Conservation (phyloP, 37 sponge, comb jelly and placozoan species). For the Halisarca cf. caerulea region DNA sequence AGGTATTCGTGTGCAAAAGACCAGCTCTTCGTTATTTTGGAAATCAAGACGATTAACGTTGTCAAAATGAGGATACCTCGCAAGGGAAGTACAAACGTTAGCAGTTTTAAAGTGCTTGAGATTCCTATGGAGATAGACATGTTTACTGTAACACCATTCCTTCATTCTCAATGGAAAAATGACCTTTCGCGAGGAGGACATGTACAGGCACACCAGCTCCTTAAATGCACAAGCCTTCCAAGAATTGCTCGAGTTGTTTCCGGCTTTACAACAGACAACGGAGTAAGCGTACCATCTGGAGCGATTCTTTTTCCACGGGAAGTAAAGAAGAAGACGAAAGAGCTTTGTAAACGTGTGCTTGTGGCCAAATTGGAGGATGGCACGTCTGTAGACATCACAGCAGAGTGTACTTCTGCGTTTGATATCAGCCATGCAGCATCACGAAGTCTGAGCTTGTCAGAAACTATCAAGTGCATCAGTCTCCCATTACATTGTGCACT, state of each 20-base stretch:
- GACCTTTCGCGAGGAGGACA: neutral
- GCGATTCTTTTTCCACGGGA: conserved; percentile 9
- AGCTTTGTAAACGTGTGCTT: neutral
- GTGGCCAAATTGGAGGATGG: neutral
- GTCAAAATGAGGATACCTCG: neutral
- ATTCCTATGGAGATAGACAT: neutral
- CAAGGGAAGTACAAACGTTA: no score
- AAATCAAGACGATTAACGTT: neutral
- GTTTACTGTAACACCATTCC: neutral
- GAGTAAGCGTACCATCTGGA: neutral
- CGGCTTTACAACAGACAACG: neutral
- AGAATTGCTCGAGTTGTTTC: neutral
- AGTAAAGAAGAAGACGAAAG: neutral
- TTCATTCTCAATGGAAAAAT: neutral
- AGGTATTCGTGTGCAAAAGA: neutral
- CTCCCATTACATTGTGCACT: neutral
- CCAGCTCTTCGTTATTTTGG: conserved; percentile 3
- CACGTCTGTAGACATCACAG: neutral
- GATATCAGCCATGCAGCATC: neutral
- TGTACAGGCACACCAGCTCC: neutral
- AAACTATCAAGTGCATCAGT: neutral
- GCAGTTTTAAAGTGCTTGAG: neutral
- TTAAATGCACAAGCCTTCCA: neutral
- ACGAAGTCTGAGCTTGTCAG: neutral
- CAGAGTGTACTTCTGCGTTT: neutral